phyloP scores from a whole-genome alignment of 1,140 invertebrate species.

The Neodiprion fabricii region DNA sequence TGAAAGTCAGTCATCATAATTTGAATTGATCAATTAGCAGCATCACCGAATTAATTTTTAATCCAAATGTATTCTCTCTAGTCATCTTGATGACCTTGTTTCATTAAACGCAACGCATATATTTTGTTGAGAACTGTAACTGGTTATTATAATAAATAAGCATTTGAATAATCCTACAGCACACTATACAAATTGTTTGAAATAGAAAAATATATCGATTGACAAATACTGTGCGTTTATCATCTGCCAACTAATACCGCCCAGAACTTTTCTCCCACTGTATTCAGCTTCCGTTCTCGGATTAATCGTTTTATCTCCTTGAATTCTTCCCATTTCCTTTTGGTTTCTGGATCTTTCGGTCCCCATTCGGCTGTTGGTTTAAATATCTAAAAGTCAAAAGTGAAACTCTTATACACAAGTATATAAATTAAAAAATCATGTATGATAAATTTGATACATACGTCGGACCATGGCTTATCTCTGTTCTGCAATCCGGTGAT shows the following conservation, averaged over 20 bases:
- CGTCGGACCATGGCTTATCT: neutral
- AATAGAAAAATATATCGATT: no score
- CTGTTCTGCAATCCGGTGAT: slow-evolving; percentile 5
- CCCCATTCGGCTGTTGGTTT: slow-evolving; percentile 16
- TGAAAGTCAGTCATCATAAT: no score
- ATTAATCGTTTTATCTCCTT: slow-evolving; percentile 10
- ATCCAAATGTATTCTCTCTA: no score
- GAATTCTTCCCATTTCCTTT: slow-evolving; percentile 35
- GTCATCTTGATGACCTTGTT: no score
- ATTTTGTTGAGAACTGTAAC: no score
- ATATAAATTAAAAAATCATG: neutral
- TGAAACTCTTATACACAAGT: neutral
- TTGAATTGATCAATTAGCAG: no score
- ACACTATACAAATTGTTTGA: no score
- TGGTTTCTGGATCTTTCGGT: slow-evolving; percentile 26
- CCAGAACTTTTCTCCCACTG: neutral
- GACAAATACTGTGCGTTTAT: neutral
- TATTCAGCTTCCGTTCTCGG: neutral
- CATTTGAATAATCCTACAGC: no score
- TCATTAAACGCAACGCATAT: no score
- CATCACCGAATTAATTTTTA: no score
- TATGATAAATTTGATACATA: neutral
- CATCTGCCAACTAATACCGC: neutral
- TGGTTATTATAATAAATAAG: no score
- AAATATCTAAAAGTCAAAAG: neutral